Conservation (phyloP, 2,888 invertebrate genomes). For the Sericinus montela region DNA sequence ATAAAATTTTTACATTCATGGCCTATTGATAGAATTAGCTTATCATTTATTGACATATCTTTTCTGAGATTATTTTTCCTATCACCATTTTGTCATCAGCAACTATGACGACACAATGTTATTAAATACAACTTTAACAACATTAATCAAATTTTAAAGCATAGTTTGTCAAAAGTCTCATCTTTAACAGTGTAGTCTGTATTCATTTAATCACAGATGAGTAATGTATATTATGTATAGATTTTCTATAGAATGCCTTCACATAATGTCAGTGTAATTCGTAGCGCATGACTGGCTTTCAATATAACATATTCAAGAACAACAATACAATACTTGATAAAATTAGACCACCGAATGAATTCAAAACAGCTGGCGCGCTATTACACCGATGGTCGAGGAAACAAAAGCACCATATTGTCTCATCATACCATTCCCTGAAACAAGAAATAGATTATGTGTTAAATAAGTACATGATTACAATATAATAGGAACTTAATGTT, state of each 20-base stretch:
- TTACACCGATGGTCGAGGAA: slow-evolving; percentile 95
- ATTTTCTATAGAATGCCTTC: slow-evolving; percentile 7
- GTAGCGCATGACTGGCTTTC: slow-evolving; percentile 27
- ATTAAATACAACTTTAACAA: too few species aligned
- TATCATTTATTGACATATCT: too few species aligned
- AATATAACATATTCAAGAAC: slow-evolving; percentile 41
- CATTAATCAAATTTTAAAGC: too few species aligned
- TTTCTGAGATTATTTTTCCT: too few species aligned
- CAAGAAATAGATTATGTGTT: slow-evolving; percentile 15
- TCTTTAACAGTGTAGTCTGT: background rate
- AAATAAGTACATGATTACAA: background rate
- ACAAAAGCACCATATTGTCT: slow-evolving; percentile 93
- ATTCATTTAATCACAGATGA: background rate
- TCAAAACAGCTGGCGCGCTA: slow-evolving; percentile 47
- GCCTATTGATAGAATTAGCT: too few species aligned
- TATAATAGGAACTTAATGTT: too few species aligned
- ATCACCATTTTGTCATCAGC: too few species aligned
- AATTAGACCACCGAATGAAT: slow-evolving; percentile 48
- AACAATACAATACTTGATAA: slow-evolving; percentile 36
- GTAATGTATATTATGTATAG: slow-evolving; percentile 1
- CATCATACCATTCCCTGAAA: slow-evolving; percentile 88
- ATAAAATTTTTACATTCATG: too few species aligned
- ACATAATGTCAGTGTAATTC: slow-evolving; percentile 10
- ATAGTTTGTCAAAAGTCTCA: too few species aligned
- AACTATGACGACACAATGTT: too few species aligned